These are phyloP conservation scores for Agelastica alni DNA, from an alignment of 2,888 invertebrate genomes.

Conservation along the genomic window DNA sequence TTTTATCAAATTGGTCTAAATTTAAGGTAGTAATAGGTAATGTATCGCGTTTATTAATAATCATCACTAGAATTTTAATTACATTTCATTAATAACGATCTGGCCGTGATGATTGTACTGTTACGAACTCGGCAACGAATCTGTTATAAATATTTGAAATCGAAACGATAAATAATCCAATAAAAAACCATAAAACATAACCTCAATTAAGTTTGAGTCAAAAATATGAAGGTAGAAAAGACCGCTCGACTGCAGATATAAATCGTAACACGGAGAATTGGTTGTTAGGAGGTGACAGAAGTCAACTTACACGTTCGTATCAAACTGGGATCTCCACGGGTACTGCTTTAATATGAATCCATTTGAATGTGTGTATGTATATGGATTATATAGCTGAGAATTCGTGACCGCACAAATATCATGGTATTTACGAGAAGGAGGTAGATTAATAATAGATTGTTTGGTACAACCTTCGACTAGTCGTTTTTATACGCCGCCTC, in stretches of 20 bases:
- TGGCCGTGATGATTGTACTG: slow-evolving; percentile 3
- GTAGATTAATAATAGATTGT: slow-evolving; percentile 31
- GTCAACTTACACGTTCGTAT: slow-evolving; percentile 42
- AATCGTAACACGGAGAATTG: slow-evolving; percentile 41
- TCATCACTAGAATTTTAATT: slow-evolving; percentile 6
- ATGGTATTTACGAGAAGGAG: slow-evolving; percentile 29
- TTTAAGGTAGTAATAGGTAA: too few species aligned
- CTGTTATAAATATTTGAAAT: slow-evolving; percentile 25
- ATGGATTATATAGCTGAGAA: slow-evolving; percentile 37
- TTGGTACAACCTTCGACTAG: slow-evolving; percentile 19
- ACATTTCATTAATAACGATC: background rate
- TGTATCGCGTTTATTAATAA: too few species aligned
- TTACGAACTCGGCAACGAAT: slow-evolving; percentile 16
- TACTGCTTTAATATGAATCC: slow-evolving; percentile 45
- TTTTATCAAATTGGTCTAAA: too few species aligned
- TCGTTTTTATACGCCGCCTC: slow-evolving; percentile 13
- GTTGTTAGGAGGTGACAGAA: slow-evolving; percentile 46
- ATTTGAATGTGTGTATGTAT: slow-evolving; percentile 42
- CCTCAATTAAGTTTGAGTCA: slow-evolving; percentile 28
- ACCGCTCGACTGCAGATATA: slow-evolving; percentile 32
- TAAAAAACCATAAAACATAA: slow-evolving; percentile 29
- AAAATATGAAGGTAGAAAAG: slow-evolving; percentile 26
- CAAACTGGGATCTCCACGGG: slow-evolving; percentile 44
- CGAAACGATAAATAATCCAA: slow-evolving; percentile 27
- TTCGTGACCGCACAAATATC: slow-evolving; percentile 42